A percentile compares a stretch with the other conserved stretches of the same genome.
Evolutionary conservation across 2,113 vertebrate genomes (phyloP).

Genomic region (Chloropsis cyanopogon): DNA sequence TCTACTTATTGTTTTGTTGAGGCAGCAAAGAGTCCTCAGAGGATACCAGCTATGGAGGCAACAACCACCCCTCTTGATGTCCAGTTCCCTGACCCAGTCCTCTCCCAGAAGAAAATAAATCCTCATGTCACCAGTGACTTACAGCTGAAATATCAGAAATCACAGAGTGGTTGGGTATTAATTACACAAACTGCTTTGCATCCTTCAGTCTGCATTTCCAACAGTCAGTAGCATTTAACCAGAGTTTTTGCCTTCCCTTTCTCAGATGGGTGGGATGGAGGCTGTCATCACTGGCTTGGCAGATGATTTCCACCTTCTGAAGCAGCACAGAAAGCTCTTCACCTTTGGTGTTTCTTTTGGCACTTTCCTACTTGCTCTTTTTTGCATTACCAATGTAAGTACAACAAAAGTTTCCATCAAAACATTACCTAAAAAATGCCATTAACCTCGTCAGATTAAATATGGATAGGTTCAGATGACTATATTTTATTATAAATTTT

Average conservation of each 20-base stretch:
- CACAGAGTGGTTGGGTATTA: not conserved
- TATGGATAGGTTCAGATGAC: not conserved
- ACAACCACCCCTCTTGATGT: not conserved
- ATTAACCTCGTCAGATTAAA: not conserved
- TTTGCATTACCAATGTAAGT: conserved; percentile 95
- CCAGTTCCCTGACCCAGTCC: not conserved
- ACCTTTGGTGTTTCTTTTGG: conserved; percentile 84
- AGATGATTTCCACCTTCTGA: conserved; percentile 93
- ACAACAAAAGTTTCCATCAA: not conserved
- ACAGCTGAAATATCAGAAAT: not conserved
- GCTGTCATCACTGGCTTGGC: conserved; percentile 93
- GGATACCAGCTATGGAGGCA: fast-evolving
- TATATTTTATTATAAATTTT: not conserved
- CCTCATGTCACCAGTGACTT: not conserved
- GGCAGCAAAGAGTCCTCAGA: not conserved
- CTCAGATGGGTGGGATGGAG: conserved; percentile 98
- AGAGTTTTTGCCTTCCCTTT: not conserved
- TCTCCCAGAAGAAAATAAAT: not conserved
- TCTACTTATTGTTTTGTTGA: not conserved
- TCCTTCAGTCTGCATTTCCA: not conserved
- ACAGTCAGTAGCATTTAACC: not conserved
- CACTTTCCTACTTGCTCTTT: conserved; percentile 89
- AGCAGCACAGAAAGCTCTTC: conserved; percentile 91
- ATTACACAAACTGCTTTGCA: not conserved
- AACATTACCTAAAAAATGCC: not conserved